phyloP scores from a whole-genome alignment of 2,113 vertebrate genomes.

The Phrynosoma blainvillii region DNA sequence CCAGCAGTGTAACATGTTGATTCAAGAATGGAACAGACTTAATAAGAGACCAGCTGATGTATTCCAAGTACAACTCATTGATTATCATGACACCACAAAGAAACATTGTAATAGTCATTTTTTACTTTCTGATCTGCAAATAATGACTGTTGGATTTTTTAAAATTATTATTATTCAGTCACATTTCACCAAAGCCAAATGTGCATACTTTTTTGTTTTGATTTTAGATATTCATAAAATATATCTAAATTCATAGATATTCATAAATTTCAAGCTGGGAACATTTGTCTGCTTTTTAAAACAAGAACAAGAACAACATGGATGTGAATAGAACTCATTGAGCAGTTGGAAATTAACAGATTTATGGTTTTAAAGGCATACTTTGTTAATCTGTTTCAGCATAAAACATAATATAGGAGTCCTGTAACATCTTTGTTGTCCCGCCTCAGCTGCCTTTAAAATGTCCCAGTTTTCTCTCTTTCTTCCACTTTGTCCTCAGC shows the following conservation, averaged over 20 bases:
- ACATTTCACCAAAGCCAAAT: constrained; percentile 29
- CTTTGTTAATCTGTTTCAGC: neutral
- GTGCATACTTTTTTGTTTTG: accelerated
- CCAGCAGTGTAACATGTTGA: constrained; percentile 34
- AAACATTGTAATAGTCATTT: neutral
- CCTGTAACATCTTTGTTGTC: no score
- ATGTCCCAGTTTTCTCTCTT: no score
- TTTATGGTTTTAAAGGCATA: neutral
- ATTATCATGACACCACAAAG: constrained; percentile 54
- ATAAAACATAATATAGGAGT: no score
- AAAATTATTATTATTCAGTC: constrained; percentile 11
- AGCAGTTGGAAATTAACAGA: neutral
- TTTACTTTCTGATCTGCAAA: constrained; percentile 45
- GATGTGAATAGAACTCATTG: neutral
- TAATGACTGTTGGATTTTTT: constrained; percentile 26
- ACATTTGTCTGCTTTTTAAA: no score
- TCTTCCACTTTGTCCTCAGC: no score
- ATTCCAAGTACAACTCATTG: constrained; percentile 52
- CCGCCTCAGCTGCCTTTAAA: no score
- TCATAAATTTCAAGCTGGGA: constrained; percentile 14
- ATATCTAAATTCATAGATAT: neutral
- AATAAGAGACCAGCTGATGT: constrained; percentile 32
- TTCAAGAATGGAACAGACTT: constrained; percentile 37
- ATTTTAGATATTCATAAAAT: neutral
- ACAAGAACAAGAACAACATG: neutral